These are phyloP conservation scores for Machimus rusticus DNA, from an alignment of 2,888 invertebrate species.

Conservation along the genomic window DNA sequence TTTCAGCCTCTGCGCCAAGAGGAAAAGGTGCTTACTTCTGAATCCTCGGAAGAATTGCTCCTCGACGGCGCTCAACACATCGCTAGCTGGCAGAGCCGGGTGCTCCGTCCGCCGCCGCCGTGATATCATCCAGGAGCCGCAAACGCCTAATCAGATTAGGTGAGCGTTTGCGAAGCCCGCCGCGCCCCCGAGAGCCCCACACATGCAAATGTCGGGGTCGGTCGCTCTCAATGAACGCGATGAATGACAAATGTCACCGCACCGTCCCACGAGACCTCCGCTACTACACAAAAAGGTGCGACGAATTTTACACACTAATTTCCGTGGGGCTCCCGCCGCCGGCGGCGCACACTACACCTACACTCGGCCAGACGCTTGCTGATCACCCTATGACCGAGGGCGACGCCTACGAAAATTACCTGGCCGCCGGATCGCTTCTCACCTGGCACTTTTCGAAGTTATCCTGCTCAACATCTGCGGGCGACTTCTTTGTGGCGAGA, in stretches of 20 bases:
- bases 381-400: not conserved
- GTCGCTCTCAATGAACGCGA: not conserved
- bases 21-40: not conserved
- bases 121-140: not conserved
- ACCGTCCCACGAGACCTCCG: not conserved
- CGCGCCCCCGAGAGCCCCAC: not conserved
- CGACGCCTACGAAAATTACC: constrained; percentile 33
- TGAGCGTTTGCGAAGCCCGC: not conserved
- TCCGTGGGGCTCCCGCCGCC: not conserved
- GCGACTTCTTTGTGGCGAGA: constrained; percentile 44
- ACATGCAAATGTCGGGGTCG: not conserved
- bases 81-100: not conserved
- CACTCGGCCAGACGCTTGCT: not conserved
- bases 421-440: constrained; percentile 1
- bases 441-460: constrained; percentile 46
- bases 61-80: not conserved
- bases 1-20: no score
- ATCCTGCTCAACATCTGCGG: constrained; percentile 45
- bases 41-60: not conserved
- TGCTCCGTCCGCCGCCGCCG: not conserved
- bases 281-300: not conserved
- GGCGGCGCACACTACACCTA: not conserved
- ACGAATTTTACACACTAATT: not conserved
- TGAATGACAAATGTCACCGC: not conserved
- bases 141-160: not conserved